A percentile compares a stretch with the other conserved stretches of the same genome.
These are phyloP conservation scores for Lepidochrysops patricia DNA, from an alignment of 2,888 invertebrate species.

Conservation along the genomic window DNA sequence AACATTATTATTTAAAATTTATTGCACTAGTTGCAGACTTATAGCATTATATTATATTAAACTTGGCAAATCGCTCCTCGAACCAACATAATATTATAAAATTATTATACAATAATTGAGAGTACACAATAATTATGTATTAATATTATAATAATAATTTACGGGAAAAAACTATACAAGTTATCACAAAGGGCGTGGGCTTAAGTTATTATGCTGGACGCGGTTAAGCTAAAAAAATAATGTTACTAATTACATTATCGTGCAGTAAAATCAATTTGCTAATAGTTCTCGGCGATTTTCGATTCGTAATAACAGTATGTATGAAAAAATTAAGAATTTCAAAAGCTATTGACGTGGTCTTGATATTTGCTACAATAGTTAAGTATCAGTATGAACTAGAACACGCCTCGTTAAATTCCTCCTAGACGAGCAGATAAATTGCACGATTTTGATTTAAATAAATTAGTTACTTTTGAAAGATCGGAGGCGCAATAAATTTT, in stretches of 20 bases:
- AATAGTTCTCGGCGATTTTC: no score
- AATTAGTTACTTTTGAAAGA: no score
- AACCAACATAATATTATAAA: not conserved
- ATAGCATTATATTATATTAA: not conserved
- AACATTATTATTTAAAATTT: not conserved
- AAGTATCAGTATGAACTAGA: not conserved
- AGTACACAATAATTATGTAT: not conserved
- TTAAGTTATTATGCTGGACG: not conserved
- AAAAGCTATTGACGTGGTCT: no score
- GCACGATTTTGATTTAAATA: not conserved
- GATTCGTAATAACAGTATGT: no score
- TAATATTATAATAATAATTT: conserved; percentile 1
- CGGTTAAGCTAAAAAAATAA: not conserved
- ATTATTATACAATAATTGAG: not conserved
- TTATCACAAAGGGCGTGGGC: not conserved
- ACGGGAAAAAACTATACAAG: not conserved
- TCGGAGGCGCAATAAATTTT: not conserved
- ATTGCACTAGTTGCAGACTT: not conserved
- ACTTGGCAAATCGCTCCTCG: not conserved
- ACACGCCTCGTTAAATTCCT: not conserved
- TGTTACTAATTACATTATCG: not conserved
- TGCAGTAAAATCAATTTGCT: no score
- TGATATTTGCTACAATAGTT: not conserved
- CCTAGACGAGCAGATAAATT: not conserved
- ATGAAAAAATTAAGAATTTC: no score